Base-by-base conservation (phyloP, 1,140 invertebrate species). In the Cyclina sinensis region DNA sequence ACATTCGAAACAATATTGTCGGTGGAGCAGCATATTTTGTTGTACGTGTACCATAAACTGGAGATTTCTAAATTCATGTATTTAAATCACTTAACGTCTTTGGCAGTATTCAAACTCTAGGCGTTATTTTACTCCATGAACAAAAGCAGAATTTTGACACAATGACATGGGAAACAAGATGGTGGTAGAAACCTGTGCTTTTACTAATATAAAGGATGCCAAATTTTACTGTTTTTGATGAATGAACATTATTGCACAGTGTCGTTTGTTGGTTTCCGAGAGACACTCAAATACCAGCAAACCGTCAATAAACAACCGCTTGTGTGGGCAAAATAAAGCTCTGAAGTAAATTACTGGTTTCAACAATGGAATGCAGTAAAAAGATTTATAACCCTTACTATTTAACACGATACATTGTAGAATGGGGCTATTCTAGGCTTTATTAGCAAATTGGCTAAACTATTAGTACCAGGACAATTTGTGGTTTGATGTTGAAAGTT, bases 261-360 rank as follows among this genome's bases (percentile, higher is more conserved):
- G n/a, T 7, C n/a, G n/a, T 57, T 57, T 57, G 51, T n/a, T n/a
- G n/a, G 51, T 57, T 11, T 57, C 51, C 51, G 7, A n/a, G 51
- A 21, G n/a, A 57, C 51, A 57, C 18, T 57, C 51, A 57, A 57
- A 57, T 57, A 57, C 51, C 62, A 18, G 7, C 9, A 35, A 65
- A 30, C 5, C 62, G n/a, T 30, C 62, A 65, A 65, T 65, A 65
- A 30, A 65, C 30, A 65, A 65, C 62, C 1, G 62, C 62, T 65
- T 65, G 62, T 65, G 62, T 65, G 62, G 62, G 62, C 62, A 65
- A 65, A 65, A 65, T 65, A 65, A 65, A 65, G 62, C 24, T 35
- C 62, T 7, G 7, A 32, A 65, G 62, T 32, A 65, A 65, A 65
- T 65, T 30, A 18, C 62, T 14, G 62, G 62, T 65, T 65, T 65